Conservation (phyloP, 2,888 invertebrate species). For the Deilephila elpenor region DNA sequence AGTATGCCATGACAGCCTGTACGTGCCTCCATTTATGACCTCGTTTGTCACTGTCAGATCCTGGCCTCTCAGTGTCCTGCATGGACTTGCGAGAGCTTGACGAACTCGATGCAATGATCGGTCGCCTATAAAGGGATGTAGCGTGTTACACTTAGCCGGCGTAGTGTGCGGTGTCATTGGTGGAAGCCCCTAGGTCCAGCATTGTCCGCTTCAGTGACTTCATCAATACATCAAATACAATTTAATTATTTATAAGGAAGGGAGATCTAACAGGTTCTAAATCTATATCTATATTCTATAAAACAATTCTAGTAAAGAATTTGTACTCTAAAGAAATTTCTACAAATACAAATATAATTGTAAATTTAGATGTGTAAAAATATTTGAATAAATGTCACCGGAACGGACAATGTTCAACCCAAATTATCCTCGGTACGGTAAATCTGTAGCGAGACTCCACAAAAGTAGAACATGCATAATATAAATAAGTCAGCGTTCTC, state of each 20-base stretch:
- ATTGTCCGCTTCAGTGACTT: constrained; percentile 50
- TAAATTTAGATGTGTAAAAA: not conserved
- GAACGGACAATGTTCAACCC: constrained; percentile 51
- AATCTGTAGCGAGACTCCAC: constrained; percentile 58
- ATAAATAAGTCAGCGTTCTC: constrained; percentile 54
- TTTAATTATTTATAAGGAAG: not conserved
- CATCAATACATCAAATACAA: not conserved
- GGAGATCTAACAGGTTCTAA: not conserved
- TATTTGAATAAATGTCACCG: constrained; percentile 38
- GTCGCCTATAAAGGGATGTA: constrained; percentile 81
- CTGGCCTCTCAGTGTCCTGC: constrained; percentile 73
- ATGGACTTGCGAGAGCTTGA: constrained; percentile 78
- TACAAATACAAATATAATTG: not conserved
- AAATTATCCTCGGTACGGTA: constrained; percentile 46
- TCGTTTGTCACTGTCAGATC: constrained; percentile 76
- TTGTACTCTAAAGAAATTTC: not conserved
- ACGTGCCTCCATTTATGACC: constrained; percentile 94
- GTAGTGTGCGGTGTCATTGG: constrained; percentile 57
- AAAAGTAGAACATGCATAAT: constrained; percentile 67
- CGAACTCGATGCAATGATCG: constrained; percentile 81
- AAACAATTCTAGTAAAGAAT: not conserved
- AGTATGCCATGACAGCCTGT: constrained; percentile 94
- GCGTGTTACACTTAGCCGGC: constrained; percentile 68
- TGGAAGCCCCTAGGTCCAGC: constrained; percentile 53
- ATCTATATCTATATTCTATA: not conserved